Evolutionary conservation across 30 jellyfish, hydroid and myxozoan species (phyloP).

Genomic region (Rhopilema esculentum): DNA sequence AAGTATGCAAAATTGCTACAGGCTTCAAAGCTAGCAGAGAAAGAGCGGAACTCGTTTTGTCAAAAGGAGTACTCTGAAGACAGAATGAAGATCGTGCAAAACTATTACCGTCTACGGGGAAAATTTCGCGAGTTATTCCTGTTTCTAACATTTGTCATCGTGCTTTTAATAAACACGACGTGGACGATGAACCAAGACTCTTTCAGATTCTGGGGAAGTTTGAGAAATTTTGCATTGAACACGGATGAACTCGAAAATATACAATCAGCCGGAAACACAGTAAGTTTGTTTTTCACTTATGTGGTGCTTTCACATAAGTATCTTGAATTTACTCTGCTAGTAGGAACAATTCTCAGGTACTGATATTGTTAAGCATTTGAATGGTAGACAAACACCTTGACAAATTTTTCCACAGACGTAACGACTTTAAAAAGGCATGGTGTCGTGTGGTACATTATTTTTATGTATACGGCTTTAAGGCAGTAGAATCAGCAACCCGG

Average conservation of each 20-base stretch:
- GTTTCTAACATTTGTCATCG: slow-evolving; percentile 23
- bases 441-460: no score
- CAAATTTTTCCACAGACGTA: no score
- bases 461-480: no score
- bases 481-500: no score
- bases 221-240: slow-evolving; percentile 23
- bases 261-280: slow-evolving; percentile 19
- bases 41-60: slow-evolving; percentile 25
- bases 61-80: slow-evolving; percentile 46
- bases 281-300: slow-evolving; percentile 17
- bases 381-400: no score
- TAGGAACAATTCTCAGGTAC: no score
- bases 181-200: slow-evolving; percentile 59
- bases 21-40: slow-evolving; percentile 48
- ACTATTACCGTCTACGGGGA: slow-evolving; percentile 54
- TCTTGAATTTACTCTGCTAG: no score
- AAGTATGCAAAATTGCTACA: slow-evolving; percentile 9
- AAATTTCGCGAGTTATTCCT: slow-evolving; percentile 40
- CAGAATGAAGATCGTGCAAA: slow-evolving; percentile 32
- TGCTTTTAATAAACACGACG: slow-evolving; percentile 30
- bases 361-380: no score
- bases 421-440: no score
- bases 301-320: no score
- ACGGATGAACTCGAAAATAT: slow-evolving; percentile 9
- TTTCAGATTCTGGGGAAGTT: slow-evolving; percentile 14